Conservation (phyloP, 2,113 vertebrate genomes). For the Eretmochelys imbricata region DNA sequence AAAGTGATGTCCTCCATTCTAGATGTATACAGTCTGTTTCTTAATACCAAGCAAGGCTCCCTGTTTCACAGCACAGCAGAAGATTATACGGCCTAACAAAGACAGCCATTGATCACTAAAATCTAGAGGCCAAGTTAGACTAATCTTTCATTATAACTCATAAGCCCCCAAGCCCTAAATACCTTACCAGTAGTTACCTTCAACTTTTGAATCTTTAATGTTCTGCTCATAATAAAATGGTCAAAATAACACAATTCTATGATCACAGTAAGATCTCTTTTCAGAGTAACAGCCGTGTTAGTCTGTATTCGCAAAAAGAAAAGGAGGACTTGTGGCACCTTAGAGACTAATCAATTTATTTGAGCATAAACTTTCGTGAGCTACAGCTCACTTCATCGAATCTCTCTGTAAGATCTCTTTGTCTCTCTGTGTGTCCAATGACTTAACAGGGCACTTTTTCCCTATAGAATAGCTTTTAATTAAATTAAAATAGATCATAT, state of each 20-base stretch:
- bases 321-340: no score
- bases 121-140: not conserved
- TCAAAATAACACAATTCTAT: not conserved
- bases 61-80: constrained; percentile 28
- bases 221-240: not conserved
- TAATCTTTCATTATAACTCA: not conserved
- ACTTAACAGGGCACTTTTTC: no score
- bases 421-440: not conserved
- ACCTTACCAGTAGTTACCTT: not conserved
- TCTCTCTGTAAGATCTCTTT: not conserved
- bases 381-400: no score
- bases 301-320: no score
- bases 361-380: no score
- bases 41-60: constrained; percentile 26
- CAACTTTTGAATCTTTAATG: not conserved
- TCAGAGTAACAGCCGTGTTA: no score
- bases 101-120: not conserved
- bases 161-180: not conserved
- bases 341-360: no score
- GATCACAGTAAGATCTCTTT: not conserved
- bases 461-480: not conserved
- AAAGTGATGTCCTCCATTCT: not conserved
- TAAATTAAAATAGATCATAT: not conserved
- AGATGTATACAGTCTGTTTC: not conserved
- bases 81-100: not conserved